A percentile compares a stretch with the other conserved stretches of the same genome.
Evolutionary conservation across 2,113 vertebrate genomes (phyloP).

Genomic region (Esox niger): DNA sequence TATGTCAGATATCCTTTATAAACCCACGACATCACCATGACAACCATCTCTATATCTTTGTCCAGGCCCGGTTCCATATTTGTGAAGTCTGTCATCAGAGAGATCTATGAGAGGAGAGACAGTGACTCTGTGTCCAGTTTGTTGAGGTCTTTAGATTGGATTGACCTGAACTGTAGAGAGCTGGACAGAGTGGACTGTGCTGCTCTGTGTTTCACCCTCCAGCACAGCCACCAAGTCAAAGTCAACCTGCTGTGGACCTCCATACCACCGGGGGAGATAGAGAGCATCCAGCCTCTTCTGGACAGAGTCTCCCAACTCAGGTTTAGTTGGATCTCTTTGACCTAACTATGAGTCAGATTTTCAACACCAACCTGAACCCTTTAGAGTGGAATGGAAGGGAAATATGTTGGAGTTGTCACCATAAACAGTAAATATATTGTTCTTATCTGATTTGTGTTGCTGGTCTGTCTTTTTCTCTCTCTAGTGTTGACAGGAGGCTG

Average conservation of each 20-base stretch:
- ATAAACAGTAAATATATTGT: too few relatives aligned
- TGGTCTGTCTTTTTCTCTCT: not conserved
- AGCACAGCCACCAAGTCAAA: conserved; percentile 31
- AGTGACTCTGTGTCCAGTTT: conserved; percentile 21
- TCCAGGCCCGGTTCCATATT: conserved; percentile 35
- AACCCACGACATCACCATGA: not conserved
- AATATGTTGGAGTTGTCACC: too few relatives aligned
- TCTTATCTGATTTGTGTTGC: too few relatives aligned
- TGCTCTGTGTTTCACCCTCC: conserved; percentile 29
- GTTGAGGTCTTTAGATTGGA: conserved; percentile 29
- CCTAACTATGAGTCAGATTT: too few relatives aligned
- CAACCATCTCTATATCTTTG: not conserved
- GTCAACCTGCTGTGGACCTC: conserved; percentile 43
- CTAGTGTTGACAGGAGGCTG: conserved; percentile 39
- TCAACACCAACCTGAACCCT: too few relatives aligned
- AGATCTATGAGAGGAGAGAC: conserved; percentile 22
- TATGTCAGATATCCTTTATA: too few relatives aligned
- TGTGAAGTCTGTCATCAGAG: conserved; percentile 26
- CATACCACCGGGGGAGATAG: conserved; percentile 34
- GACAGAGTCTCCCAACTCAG: conserved; percentile 29
- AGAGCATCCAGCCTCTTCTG: conserved; percentile 30
- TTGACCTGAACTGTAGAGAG: conserved; percentile 35
- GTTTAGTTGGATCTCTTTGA: conserved; percentile 12
- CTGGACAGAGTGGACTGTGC: conserved; percentile 35
- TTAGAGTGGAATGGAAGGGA: too few relatives aligned